Percentiles rank a stretch among this genome's conserved stretches.
phyloP scores from a whole-genome alignment of 1,140 invertebrate species.

The Zaprionus taronus region DNA sequence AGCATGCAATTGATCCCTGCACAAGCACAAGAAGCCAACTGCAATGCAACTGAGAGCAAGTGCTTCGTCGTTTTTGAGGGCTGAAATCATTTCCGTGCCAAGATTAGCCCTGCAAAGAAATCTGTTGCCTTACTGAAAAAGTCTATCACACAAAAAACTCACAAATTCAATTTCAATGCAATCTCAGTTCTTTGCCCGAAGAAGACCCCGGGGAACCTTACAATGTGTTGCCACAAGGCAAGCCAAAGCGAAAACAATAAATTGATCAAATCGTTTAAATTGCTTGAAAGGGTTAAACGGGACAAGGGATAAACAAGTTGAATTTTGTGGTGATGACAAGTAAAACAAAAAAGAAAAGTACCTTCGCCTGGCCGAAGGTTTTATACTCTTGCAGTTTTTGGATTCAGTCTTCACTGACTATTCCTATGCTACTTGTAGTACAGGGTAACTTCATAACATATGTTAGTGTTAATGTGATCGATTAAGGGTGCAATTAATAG shows the following conservation, averaged over 20 bases:
- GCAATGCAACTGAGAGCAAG: background rate
- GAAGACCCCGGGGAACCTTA: constrained; percentile 14
- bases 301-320: constrained; percentile 41
- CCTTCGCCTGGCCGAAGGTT: background rate
- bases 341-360: background rate
- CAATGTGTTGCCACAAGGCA: constrained; percentile 49
- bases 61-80: constrained; percentile 3
- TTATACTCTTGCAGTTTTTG: background rate
- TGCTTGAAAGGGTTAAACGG: constrained; percentile 65
- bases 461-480: too few relatives aligned
- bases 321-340: constrained; percentile 66
- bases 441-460: too few relatives aligned
- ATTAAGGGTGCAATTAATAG: too few relatives aligned
- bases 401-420: too few relatives aligned
- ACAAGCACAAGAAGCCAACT: constrained; percentile 36
- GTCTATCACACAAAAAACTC: constrained; percentile 45
- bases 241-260: constrained; percentile 55
- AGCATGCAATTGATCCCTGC: constrained; percentile 65
- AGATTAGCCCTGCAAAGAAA: constrained; percentile 69
- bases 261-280: constrained; percentile 63
- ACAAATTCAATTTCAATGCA: constrained; percentile 77
- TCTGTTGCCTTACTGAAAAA: constrained; percentile 41
- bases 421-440: too few relatives aligned
- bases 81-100: constrained; percentile 67
- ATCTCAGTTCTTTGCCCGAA: constrained; percentile 39